Evolutionary conservation across 2,797 vertebrate genomes (phyloP).

Genomic region (Hippocampus kuda): DNA sequence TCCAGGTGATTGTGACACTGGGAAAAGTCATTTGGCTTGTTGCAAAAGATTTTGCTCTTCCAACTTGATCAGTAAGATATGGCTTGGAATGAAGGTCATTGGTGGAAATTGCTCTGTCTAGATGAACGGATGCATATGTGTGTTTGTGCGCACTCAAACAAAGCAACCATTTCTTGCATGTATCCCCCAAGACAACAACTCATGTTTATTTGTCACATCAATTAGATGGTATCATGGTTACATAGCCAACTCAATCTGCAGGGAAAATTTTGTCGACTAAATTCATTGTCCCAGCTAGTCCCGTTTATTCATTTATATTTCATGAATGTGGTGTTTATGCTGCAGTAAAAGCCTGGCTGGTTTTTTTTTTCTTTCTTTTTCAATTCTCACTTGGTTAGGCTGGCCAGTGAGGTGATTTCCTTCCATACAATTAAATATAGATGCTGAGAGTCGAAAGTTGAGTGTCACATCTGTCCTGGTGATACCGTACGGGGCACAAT

Average conservation of each 20-base stretch:
- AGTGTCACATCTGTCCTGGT: slow-evolving; percentile 57
- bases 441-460: slow-evolving; percentile 67
- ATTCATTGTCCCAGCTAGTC: slow-evolving; percentile 47
- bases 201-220: slow-evolving; percentile 55
- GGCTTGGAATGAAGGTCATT: slow-evolving; percentile 6
- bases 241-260: slow-evolving; percentile 37
- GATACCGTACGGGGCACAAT: slow-evolving; percentile 73
- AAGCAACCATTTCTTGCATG: slow-evolving; percentile 19
- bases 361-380: slow-evolving; percentile 30
- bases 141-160: slow-evolving; percentile 6
- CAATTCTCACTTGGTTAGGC: slow-evolving; percentile 24
- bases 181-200: slow-evolving; percentile 40
- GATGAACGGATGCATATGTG: neutral
- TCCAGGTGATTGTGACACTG: slow-evolving; percentile 3
- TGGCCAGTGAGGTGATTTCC: slow-evolving; percentile 48
- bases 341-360: slow-evolving; percentile 39
- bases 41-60: neutral
- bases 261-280: slow-evolving; percentile 55
- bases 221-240: slow-evolving; percentile 52
- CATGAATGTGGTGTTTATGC: slow-evolving; percentile 53
- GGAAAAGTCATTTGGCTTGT: neutral
- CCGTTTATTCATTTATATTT: slow-evolving; percentile 66
- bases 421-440: slow-evolving; percentile 73
- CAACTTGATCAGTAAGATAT: neutral
- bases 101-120: neutral